A percentile compares a stretch with the other conserved stretches of the same genome.
phyloP scores from a whole-genome alignment of 2,888 invertebrate species.

The Watsonalla cultraria region DNA sequence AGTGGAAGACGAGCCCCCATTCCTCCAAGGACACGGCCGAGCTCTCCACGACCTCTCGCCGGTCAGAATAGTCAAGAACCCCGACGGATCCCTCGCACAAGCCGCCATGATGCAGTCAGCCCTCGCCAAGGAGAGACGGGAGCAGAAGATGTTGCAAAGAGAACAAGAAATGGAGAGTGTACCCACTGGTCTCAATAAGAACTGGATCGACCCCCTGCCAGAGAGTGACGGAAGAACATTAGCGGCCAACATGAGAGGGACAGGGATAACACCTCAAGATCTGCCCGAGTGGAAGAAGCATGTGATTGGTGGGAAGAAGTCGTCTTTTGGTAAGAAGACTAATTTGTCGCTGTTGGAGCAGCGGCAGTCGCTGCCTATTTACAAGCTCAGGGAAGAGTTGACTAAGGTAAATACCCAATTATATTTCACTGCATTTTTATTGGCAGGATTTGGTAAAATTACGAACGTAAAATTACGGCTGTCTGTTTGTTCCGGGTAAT shows the following conservation, averaged over 20 bases:
- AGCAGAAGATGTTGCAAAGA: conserved; percentile 96
- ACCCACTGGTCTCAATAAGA: conserved; percentile 90
- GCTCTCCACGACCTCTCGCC: conserved; percentile 95
- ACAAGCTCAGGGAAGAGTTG: conserved; percentile 95
- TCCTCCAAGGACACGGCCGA: conserved; percentile 95
- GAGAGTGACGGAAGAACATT: conserved; percentile 86
- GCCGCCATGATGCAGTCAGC: conserved; percentile 99
- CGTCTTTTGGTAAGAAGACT: conserved; percentile 98
- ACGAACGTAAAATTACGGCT: too few relatives aligned
- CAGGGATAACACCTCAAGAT: conserved; percentile 91
- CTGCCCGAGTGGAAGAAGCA: conserved; percentile 99
- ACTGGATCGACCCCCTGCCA: conserved; percentile 98
- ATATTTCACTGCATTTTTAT: too few relatives aligned
- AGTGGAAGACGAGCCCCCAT: conserved; percentile 99
- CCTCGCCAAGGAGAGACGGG: conserved; percentile 96
- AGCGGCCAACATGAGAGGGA: conserved; percentile 89
- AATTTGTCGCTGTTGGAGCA: conserved; percentile 96
- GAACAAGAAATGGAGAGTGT: conserved; percentile 93
- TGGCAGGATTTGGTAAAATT: too few relatives aligned
- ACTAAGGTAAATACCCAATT: conserved; percentile 82
- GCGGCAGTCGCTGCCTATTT: conserved; percentile 96
- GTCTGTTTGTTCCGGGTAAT: too few relatives aligned
- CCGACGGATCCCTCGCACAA: conserved; percentile 98
- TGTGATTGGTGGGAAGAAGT: conserved; percentile 98
- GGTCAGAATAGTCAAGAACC: conserved; percentile 97